A percentile compares a stretch with the other conserved stretches of the same genome.
These are phyloP conservation scores for Haemorhous mexicanus DNA, from an alignment of 2,113 vertebrate species.

Conservation along the genomic window DNA sequence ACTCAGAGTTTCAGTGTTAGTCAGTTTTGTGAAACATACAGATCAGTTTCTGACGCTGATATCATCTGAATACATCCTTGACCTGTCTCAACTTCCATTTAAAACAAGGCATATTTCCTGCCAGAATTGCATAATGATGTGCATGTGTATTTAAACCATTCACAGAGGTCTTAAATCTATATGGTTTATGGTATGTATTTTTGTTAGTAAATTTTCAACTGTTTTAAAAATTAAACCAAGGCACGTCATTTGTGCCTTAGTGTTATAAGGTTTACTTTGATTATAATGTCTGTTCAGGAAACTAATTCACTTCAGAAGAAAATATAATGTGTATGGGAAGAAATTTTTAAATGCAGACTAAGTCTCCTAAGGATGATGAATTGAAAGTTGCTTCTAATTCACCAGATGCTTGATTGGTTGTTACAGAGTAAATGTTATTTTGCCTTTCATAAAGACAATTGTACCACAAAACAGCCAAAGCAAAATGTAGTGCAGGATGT, in stretches of 20 bases:
- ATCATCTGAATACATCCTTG: background rate
- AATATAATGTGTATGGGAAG: background rate
- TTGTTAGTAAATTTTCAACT: background rate
- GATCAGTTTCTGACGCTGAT: background rate
- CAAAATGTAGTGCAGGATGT: background rate
- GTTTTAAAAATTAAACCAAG: background rate
- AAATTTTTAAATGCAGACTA: background rate
- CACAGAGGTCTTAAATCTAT: background rate
- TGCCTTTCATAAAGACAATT: background rate
- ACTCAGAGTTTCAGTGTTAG: background rate
- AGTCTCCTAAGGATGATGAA: background rate
- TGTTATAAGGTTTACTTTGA: background rate
- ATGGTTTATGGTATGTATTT: background rate
- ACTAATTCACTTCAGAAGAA: background rate
- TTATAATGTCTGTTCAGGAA: background rate
- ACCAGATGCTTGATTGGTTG: background rate
- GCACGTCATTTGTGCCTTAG: background rate
- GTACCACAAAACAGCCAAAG: background rate
- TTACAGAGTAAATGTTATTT: background rate
- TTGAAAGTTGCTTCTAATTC: background rate
- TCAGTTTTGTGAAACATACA: background rate
- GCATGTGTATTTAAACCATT: background rate
- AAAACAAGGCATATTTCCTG: background rate
- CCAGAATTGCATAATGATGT: background rate
- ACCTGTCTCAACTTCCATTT: background rate